Evolutionary conservation across 2,888 invertebrate genomes (phyloP).

Genomic region (Nymphalis polychloros): DNA sequence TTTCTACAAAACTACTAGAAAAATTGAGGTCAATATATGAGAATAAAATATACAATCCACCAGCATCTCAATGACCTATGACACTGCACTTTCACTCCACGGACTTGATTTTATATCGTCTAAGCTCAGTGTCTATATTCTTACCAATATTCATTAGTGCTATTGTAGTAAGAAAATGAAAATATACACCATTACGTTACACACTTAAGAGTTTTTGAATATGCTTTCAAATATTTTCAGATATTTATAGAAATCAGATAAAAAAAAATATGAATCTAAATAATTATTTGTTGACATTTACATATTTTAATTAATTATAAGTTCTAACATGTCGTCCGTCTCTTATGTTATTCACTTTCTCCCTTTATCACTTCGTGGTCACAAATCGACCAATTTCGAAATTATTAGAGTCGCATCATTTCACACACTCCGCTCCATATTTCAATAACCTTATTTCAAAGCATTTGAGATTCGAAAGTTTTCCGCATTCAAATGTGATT

Average conservation of each 20-base stretch:
- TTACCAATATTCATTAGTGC: slow-evolving; percentile 15
- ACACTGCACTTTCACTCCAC: slow-evolving; percentile 35
- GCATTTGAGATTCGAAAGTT: slow-evolving; percentile 7
- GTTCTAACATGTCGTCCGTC: not conserved
- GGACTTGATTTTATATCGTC: not conserved
- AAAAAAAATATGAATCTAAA: no score
- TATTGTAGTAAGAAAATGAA: not conserved
- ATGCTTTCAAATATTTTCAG: no score
- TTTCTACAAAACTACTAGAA: no score
- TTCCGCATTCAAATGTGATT: slow-evolving; percentile 1
- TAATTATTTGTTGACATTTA: no score
- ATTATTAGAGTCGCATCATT: slow-evolving; percentile 2
- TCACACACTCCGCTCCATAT: slow-evolving; percentile 10
- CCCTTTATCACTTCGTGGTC: not conserved
- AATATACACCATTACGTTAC: no score
- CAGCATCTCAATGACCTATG: slow-evolving; percentile 24
- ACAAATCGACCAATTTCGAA: slow-evolving; percentile 11
- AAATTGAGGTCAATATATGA: no score
- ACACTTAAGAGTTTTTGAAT: no score
- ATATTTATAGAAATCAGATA: no score
- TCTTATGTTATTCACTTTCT: not conserved
- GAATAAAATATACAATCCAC: not conserved
- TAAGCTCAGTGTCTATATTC: slow-evolving; percentile 8
- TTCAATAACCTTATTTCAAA: slow-evolving; percentile 6
- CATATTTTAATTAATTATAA: no score